These are phyloP conservation scores for Amphiprion percula DNA, from an alignment of 2,113 vertebrate species.

Conservation along the genomic window DNA sequence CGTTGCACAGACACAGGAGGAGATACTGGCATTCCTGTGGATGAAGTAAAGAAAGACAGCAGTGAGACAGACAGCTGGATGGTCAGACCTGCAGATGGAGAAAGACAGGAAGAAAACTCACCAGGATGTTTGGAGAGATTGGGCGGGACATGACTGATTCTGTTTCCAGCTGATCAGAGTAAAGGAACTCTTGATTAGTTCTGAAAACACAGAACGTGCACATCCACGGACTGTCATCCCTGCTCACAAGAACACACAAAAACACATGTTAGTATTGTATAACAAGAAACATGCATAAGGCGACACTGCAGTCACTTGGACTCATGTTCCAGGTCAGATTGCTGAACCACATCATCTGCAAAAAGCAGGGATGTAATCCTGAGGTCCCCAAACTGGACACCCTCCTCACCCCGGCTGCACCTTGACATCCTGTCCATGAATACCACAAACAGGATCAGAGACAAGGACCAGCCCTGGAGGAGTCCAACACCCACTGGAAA, in stretches of 20 bases:
- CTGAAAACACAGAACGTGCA: conserved; percentile 78
- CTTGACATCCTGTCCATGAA: too few relatives aligned
- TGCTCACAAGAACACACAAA: conserved; percentile 49
- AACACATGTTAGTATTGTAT: not conserved
- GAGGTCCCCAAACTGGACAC: too few relatives aligned
- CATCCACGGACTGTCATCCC: conserved; percentile 56
- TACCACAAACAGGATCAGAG: too few relatives aligned
- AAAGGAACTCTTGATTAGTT: not conserved
- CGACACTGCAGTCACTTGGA: too few relatives aligned
- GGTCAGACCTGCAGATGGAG: not conserved
- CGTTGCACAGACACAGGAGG: conserved; percentile 66
- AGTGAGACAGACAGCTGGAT: not conserved
- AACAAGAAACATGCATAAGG: too few relatives aligned
- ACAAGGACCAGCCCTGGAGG: too few relatives aligned
- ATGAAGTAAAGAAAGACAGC: not conserved
- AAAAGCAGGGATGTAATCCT: too few relatives aligned
- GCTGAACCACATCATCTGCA: too few relatives aligned
- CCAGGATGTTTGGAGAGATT: conserved; percentile 65
- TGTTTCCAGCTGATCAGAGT: conserved; percentile 1
- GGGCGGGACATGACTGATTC: conserved; percentile 6
- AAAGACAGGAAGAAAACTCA: conserved; percentile 42
- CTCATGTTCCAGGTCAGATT: too few relatives aligned
- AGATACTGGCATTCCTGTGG: conserved; percentile 81
- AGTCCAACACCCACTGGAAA: too few relatives aligned
- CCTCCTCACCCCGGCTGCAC: too few relatives aligned